Evolutionary conservation across 2,888 invertebrate genomes (phyloP).

Genomic region (Tinea pellionella): DNA sequence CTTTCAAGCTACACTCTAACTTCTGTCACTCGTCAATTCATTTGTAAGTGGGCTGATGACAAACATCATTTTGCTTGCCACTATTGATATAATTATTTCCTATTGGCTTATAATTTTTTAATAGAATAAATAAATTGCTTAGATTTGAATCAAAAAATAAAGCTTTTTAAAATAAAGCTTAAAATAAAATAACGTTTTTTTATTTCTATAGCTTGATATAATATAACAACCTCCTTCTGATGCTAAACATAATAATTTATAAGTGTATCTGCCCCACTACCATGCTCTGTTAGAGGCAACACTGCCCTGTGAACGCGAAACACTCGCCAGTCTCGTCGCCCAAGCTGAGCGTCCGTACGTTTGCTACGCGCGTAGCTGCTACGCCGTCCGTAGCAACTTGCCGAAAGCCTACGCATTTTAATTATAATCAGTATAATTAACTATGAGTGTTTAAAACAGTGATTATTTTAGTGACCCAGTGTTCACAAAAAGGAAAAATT

Average conservation of each 20-base stretch:
- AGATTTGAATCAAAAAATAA: too few relatives aligned
- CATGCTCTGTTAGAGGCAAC: background rate
- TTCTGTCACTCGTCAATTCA: too few relatives aligned
- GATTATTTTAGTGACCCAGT: conserved; percentile 25
- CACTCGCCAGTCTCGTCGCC: conserved; percentile 1
- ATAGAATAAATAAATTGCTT: too few relatives aligned
- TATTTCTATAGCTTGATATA: background rate
- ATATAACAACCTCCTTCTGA: background rate
- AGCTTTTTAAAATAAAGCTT: too few relatives aligned
- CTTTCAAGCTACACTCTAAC: too few relatives aligned
- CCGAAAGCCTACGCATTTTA: conserved; percentile 10
- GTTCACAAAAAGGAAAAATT: background rate
- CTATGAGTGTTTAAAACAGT: conserved; percentile 12
- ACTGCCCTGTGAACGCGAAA: background rate
- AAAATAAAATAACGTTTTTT: background rate
- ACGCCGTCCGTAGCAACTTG: conserved; percentile 26
- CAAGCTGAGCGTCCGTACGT: background rate
- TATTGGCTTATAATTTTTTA: too few relatives aligned
- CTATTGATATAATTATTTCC: too few relatives aligned
- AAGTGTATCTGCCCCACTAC: background rate
- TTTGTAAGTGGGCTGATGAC: too few relatives aligned
- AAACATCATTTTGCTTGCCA: too few relatives aligned
- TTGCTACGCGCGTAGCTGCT: conserved; percentile 42
- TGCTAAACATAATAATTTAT: too few relatives aligned
- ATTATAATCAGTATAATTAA: conserved; percentile 4